These are phyloP conservation scores for Malthinus flaveolus DNA, from an alignment of 2,888 invertebrate species.

Conservation along the genomic window DNA sequence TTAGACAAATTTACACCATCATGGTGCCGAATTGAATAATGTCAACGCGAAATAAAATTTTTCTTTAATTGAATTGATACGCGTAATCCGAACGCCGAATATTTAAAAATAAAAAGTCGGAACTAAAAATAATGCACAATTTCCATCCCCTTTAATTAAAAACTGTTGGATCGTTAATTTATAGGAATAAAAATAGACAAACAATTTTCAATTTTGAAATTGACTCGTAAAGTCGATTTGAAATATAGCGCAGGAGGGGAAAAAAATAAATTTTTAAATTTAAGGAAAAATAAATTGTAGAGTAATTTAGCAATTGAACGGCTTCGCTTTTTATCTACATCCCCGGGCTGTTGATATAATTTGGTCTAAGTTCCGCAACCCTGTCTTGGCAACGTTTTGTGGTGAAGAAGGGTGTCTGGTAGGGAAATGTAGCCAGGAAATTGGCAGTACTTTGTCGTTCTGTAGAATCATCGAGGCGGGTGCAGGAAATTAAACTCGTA, in stretches of 20 bases:
- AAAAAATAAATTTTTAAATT: slow-evolving; percentile 2
- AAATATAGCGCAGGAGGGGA: not conserved
- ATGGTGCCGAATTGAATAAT: no score
- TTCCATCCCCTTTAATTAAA: no score
- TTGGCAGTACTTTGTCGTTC: slow-evolving; percentile 43
- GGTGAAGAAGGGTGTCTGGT: slow-evolving; percentile 32
- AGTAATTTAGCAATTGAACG: slow-evolving; percentile 22
- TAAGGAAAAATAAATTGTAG: slow-evolving; percentile 14
- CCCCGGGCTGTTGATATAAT: slow-evolving; percentile 31
- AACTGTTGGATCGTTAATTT: no score
- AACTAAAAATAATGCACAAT: no score
- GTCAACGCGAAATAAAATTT: no score
- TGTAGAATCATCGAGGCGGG: slow-evolving; percentile 40
- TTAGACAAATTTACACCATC: no score
- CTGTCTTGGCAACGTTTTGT: slow-evolving; percentile 29
- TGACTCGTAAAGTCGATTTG: not conserved
- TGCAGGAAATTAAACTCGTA: slow-evolving; percentile 44
- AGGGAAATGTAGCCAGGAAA: slow-evolving; percentile 45
- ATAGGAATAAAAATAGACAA: no score
- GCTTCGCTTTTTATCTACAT: slow-evolving; percentile 16
- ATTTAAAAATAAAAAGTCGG: no score
- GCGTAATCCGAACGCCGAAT: no score
- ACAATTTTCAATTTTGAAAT: no score
- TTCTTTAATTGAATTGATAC: no score
- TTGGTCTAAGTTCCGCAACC: slow-evolving; percentile 29